A percentile compares a stretch with the other conserved stretches of the same genome.
phyloP scores from a whole-genome alignment of 1,140 invertebrate species.

The Caenorhabditis inopinata region DNA sequence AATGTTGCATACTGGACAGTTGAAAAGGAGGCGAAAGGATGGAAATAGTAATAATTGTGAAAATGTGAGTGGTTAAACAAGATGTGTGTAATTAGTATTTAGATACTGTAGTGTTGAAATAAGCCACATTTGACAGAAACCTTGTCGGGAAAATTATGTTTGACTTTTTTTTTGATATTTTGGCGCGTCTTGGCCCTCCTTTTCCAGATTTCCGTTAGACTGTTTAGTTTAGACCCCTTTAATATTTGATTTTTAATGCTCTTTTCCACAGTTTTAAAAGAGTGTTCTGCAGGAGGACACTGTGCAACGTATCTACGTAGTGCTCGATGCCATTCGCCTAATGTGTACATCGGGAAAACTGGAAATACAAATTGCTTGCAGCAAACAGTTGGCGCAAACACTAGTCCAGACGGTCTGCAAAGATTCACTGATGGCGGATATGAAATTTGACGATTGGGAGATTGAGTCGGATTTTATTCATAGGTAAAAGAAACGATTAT shows the following conservation, averaged over 20 bases:
- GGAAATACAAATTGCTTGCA: background rate
- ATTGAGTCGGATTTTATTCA: background rate
- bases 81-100: no score
- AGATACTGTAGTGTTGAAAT: no score
- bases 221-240: no score
- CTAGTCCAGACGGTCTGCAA: background rate
- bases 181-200: no score
- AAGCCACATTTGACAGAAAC: no score
- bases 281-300: constrained; percentile 7
- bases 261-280: background rate
- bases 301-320: background rate
- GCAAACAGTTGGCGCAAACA: background rate
- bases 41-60: background rate
- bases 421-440: constrained; percentile 5
- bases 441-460: constrained; percentile 33
- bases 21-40: background rate
- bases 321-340: constrained; percentile 4
- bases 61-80: background rate
- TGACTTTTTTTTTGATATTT: no score
- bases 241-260: no score
- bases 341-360: background rate
- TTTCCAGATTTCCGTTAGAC: no score
- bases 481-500: no score
- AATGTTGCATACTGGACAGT: background rate
- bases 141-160: no score